phyloP scores from a whole-genome alignment of 1,140 invertebrate species.

The Choristoneura fumiferana region DNA sequence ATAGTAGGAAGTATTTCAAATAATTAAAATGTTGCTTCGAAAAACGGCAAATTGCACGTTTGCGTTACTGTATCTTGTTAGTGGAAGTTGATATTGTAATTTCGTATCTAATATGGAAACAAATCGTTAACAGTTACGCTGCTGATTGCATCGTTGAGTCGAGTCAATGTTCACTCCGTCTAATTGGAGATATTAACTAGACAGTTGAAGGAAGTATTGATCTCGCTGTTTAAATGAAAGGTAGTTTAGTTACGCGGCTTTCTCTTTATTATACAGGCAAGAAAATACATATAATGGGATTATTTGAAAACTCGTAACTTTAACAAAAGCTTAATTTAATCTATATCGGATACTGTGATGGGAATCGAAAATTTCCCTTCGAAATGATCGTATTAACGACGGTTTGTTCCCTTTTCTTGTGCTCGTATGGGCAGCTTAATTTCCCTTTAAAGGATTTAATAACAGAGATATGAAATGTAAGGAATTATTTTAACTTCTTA shows the following conservation, averaged over 20 bases:
- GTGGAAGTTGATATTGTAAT: background rate
- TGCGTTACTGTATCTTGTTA: background rate
- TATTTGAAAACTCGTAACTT: too few species aligned
- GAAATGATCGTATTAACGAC: too few species aligned
- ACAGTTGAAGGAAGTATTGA: slow-evolving; percentile 10
- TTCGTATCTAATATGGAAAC: background rate
- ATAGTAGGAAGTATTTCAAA: background rate
- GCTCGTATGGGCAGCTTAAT: too few species aligned
- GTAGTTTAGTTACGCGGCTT: background rate
- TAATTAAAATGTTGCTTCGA: background rate
- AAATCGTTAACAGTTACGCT: background rate
- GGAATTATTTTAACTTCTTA: too few species aligned
- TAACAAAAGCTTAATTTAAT: too few species aligned
- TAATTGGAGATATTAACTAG: background rate
- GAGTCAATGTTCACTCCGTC: background rate
- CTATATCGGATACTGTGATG: too few species aligned
- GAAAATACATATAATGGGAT: too few species aligned
- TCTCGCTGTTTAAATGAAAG: background rate
- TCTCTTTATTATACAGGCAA: too few species aligned
- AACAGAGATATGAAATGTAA: too few species aligned
- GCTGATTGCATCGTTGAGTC: background rate
- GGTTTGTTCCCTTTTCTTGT: too few species aligned
- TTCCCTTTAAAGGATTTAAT: too few species aligned
- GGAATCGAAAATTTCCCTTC: too few species aligned
- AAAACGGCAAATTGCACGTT: background rate